Percentiles rank a stretch among this genome's conserved stretches.
Evolutionary conservation across 2,113 vertebrate species (phyloP).

Genomic region (Nothoprocta pentlandii): DNA sequence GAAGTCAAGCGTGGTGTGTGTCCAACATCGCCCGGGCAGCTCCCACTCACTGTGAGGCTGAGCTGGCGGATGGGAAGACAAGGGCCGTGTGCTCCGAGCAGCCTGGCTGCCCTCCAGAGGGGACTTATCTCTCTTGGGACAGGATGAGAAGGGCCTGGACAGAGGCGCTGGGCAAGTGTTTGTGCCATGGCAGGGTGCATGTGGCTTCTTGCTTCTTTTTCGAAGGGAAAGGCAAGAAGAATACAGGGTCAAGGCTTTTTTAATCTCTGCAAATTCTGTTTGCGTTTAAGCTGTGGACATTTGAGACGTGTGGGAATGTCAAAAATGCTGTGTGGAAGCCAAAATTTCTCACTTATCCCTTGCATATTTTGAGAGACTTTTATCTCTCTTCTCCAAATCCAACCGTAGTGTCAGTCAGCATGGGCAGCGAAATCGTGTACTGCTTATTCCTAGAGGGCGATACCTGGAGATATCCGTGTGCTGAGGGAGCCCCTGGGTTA

Average conservation of each 20-base stretch:
- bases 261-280: slow-evolving; percentile 55
- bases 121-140: background rate
- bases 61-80: background rate
- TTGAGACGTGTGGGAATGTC: slow-evolving; percentile 64
- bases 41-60: background rate
- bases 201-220: slow-evolving; percentile 1
- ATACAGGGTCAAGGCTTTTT: slow-evolving; percentile 30
- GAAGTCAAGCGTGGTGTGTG: background rate
- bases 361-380: slow-evolving; percentile 20
- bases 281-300: slow-evolving; percentile 51
- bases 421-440: background rate
- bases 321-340: slow-evolving; percentile 56
- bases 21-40: background rate
- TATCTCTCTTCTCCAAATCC: background rate
- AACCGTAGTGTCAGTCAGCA: background rate
- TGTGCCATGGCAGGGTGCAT: rapidly evolving
- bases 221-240: slow-evolving; percentile 20
- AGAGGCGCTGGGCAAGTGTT: background rate
- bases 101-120: background rate
- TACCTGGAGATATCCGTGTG: background rate
- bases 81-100: background rate
- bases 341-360: slow-evolving; percentile 33
- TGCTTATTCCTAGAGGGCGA: background rate
- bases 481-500: background rate
- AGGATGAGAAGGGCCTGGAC: background rate